Percentiles rank a stretch among this genome's conserved stretches.
Conservation (phyloP, 2,113 vertebrate species). For the Pollimyrus isidori region DNA sequence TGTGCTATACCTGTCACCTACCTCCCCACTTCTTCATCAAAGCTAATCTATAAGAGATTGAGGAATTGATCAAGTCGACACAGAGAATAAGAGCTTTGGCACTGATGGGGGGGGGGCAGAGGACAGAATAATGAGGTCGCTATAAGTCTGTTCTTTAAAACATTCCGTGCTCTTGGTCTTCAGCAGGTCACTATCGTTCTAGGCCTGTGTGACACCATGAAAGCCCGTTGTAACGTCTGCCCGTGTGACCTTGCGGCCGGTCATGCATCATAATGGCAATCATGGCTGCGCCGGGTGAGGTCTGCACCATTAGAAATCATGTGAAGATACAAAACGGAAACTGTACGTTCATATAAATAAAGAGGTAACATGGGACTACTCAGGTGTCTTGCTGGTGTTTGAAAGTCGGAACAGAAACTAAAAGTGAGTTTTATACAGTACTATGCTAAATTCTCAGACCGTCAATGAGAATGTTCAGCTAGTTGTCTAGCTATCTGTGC, state of each 20-base stretch:
- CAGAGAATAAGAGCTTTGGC: not conserved
- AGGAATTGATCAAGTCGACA: conserved; percentile 7
- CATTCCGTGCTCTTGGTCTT: not conserved
- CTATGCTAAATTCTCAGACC: not conserved
- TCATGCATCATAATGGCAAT: not conserved
- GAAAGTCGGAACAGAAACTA: not conserved
- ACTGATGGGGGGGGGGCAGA: not conserved
- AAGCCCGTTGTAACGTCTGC: not conserved
- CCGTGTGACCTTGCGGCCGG: not conserved
- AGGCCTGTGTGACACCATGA: not conserved
- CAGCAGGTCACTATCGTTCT: not conserved
- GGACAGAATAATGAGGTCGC: not conserved
- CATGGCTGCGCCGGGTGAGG: not conserved
- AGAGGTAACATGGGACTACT: not conserved
- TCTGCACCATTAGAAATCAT: not conserved
- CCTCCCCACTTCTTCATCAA: not conserved
- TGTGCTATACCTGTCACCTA: not conserved
- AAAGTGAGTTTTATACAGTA: not conserved
- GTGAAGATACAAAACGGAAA: not conserved
- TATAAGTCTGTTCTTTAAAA: not conserved
- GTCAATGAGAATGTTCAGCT: not conserved
- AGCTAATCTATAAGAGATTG: conserved; percentile 13
- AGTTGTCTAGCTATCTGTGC: not conserved
- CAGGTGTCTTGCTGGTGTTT: not conserved
- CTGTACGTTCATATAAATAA: not conserved